Conservation (phyloP, 2,113 vertebrate genomes). For the Speoplatyrhinus poulsoni region DNA sequence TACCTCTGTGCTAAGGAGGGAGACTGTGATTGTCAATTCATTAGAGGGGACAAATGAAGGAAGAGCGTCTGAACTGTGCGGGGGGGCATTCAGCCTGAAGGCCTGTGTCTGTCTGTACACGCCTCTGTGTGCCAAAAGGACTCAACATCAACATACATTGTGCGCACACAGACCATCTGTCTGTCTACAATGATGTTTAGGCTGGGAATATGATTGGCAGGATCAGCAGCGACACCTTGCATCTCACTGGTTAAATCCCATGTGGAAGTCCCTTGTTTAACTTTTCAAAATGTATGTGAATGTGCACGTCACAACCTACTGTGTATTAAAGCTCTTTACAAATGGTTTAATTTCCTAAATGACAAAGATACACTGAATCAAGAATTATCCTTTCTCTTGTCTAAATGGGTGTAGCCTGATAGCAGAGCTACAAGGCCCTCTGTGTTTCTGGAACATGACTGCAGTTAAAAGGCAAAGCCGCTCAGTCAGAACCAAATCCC, state of each 20-base stretch:
- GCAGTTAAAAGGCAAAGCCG: slow-evolving; percentile 36
- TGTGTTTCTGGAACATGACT: slow-evolving; percentile 17
- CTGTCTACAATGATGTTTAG: no score
- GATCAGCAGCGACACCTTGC: no score
- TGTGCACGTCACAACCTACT: not conserved
- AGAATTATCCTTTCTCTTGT: slow-evolving; percentile 15
- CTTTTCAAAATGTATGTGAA: not conserved
- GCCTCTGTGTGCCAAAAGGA: no score
- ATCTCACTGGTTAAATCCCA: no score
- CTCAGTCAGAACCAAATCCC: slow-evolving; percentile 37
- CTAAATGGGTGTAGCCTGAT: slow-evolving; percentile 6
- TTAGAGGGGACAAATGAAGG: slow-evolving; percentile 63
- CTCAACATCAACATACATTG: no score
- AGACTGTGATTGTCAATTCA: slow-evolving; percentile 65
- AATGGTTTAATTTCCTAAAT: slow-evolving; percentile 34
- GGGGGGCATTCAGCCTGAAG: not conserved
- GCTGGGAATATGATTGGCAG: no score
- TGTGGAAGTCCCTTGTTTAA: not conserved
- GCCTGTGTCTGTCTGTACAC: no score
- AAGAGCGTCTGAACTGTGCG: slow-evolving; percentile 12
- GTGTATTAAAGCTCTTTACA: not conserved
- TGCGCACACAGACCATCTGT: no score
- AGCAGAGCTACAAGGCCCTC: not conserved
- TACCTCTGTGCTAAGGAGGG: slow-evolving; percentile 59
- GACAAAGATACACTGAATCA: slow-evolving; percentile 17